phyloP scores from a whole-genome alignment of 2,113 vertebrate genomes.

The Engraulis encrasicolus region DNA sequence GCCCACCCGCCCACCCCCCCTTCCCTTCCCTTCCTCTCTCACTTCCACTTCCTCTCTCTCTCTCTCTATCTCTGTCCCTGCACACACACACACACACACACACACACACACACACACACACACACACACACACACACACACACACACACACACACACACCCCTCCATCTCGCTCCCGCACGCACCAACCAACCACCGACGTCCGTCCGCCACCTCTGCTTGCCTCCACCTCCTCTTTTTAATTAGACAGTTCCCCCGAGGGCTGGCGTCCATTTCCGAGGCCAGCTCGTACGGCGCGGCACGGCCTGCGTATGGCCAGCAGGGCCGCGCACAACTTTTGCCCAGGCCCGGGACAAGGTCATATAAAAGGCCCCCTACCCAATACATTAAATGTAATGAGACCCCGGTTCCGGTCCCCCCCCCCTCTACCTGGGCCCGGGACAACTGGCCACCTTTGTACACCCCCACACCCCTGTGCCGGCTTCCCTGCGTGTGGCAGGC shows the following conservation, averaged over 20 bases:
- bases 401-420: too few species aligned
- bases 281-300: conserved; percentile 70
- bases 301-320: too few species aligned
- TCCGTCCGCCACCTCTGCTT: conserved; percentile 34
- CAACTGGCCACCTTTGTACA: too few species aligned
- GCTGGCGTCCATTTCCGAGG: conserved; percentile 78
- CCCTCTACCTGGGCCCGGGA: too few species aligned
- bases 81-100: conserved; percentile 29
- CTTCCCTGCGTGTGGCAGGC: too few species aligned
- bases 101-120: not conserved
- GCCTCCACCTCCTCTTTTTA: conserved; percentile 74
- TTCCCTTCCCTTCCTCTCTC: not conserved
- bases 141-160: conserved; percentile 52
- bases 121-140: conserved; percentile 52
- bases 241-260: conserved; percentile 79
- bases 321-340: too few species aligned
- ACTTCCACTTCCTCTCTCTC: not conserved
- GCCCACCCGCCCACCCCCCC: too few species aligned
- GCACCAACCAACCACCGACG: conserved; percentile 20
- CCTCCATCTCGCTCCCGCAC: not conserved
- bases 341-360: too few species aligned
- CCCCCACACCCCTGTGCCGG: too few species aligned
- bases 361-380: too few species aligned
- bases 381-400: too few species aligned
- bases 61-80: too few species aligned